These are phyloP conservation scores for Polyommatus icarus DNA, from an alignment of 2,888 invertebrate species.

Conservation along the genomic window DNA sequence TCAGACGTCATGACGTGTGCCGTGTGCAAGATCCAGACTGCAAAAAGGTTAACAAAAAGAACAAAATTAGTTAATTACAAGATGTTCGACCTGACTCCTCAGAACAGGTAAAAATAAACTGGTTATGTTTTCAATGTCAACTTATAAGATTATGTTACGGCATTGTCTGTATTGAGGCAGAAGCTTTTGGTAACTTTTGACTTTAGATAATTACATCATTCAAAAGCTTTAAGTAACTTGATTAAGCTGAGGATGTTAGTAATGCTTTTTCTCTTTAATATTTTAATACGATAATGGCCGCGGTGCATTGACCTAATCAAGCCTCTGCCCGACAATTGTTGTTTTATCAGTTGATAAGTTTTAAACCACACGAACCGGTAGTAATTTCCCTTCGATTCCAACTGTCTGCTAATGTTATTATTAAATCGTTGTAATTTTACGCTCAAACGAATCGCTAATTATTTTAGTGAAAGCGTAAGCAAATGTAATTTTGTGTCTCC, in stretches of 20 bases:
- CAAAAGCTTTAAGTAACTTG: not conserved
- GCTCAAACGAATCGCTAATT: constrained; percentile 50
- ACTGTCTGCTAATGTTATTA: constrained; percentile 37
- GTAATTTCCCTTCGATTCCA: constrained; percentile 17
- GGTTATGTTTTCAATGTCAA: constrained; percentile 1
- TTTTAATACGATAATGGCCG: constrained; percentile 11
- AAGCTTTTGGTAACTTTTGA: not conserved
- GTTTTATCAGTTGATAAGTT: constrained; percentile 27
- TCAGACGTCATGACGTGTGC: not conserved
- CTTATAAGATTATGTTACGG: not conserved
- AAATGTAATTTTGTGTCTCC: constrained; percentile 31
- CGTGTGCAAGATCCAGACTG: not conserved
- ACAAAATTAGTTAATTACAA: not conserved
- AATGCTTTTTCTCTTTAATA: constrained; percentile 10
- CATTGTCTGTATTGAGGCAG: not conserved
- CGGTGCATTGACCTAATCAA: constrained; percentile 24
- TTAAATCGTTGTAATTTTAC: constrained; percentile 45
- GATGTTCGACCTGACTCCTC: not conserved
- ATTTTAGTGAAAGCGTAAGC: constrained; percentile 35
- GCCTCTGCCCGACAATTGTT: constrained; percentile 13
- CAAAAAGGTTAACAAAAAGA: not conserved
- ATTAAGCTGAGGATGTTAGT: constrained; percentile 7
- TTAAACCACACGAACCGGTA: constrained; percentile 26
- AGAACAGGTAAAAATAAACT: constrained; percentile 8
- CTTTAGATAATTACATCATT: not conserved